A percentile compares a stretch with the other conserved stretches of the same genome.
phyloP scores from a whole-genome alignment of 2,888 invertebrate genomes.

The Criorhina ranunculi region DNA sequence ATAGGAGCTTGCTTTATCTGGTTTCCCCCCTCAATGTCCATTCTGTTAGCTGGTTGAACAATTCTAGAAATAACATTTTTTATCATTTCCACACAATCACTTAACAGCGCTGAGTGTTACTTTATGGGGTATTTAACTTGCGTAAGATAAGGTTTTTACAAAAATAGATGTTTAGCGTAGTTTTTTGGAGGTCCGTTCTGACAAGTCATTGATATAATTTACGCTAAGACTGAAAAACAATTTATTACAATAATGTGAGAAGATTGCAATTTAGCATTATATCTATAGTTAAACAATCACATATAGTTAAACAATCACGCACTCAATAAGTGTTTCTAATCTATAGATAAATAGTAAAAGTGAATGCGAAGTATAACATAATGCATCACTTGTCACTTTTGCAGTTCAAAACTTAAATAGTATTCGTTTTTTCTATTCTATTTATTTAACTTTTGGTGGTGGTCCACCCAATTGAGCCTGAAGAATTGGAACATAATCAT shows the following conservation, averaged over 20 bases:
- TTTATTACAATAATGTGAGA: neutral
- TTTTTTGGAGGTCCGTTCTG: neutral
- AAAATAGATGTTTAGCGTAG: conserved; percentile 12
- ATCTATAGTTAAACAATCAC: neutral
- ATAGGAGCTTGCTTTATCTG: neutral
- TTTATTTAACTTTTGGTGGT: conserved; percentile 2
- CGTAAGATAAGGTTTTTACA: conserved; percentile 1
- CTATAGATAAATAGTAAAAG: neutral
- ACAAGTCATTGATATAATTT: conserved; percentile 1
- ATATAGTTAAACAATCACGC: conserved; percentile 1
- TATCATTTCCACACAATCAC: conserved; percentile 2
- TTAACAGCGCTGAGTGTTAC: too few relatives aligned
- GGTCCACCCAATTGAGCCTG: conserved; percentile 81
- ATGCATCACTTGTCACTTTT: too few relatives aligned
- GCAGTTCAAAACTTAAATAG: neutral
- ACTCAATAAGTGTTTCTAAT: neutral
- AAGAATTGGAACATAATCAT: conserved; percentile 84
- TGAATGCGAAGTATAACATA: too few relatives aligned
- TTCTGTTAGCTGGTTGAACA: neutral
- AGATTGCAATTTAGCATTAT: neutral
- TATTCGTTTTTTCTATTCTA: too few relatives aligned
- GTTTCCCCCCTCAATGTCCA: neutral
- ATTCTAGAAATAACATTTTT: neutral
- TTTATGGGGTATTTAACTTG: neutral
- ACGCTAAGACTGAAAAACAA: conserved; percentile 7